These are phyloP conservation scores for Hirudo medicinalis DNA, from an alignment of 1,140 invertebrate species.

Conservation along the genomic window DNA sequence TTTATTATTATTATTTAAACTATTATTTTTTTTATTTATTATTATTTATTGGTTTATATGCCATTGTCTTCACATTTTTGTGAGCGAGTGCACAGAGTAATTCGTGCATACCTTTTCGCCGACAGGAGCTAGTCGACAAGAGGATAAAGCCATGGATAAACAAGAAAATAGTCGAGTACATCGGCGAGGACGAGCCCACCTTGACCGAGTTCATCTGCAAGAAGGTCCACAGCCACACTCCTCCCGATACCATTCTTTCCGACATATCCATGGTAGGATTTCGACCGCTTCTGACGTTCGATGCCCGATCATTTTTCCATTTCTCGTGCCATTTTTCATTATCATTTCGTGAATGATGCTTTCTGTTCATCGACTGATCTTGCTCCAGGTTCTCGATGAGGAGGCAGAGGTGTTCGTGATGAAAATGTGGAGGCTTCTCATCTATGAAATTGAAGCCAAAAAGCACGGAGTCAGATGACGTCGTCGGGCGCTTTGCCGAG, in stretches of 20 bases:
- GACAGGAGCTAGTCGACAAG: slow-evolving; percentile 75
- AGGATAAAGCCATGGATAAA: slow-evolving; percentile 96
- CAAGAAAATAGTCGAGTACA: slow-evolving; percentile 98
- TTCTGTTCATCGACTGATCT: no score
- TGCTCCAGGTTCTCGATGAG: slow-evolving; percentile 78
- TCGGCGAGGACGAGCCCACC: slow-evolving; percentile 95
- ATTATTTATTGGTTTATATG: no score
- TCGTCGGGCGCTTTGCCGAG: not conserved
- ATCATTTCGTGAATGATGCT: no score
- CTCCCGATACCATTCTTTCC: slow-evolving; percentile 82
- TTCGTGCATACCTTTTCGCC: no score
- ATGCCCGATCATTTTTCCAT: not conserved
- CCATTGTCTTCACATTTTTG: no score
- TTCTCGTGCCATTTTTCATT: not conserved
- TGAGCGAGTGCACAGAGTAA: no score
- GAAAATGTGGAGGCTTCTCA: slow-evolving; percentile 97
- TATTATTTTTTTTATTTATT: no score
- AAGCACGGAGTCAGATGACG: slow-evolving; percentile 48
- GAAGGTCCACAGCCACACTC: slow-evolving; percentile 80
- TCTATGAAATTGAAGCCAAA: slow-evolving; percentile 98
- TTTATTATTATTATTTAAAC: no score
- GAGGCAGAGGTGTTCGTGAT: slow-evolving; percentile 99
- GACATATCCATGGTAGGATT: slow-evolving; percentile 85
- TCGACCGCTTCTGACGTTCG: not conserved
- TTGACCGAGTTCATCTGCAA: slow-evolving; percentile 97